phyloP scores from a whole-genome alignment of 30 jellyfish, hydroid and myxozoan species.

The Turritopsis dohrnii region DNA sequence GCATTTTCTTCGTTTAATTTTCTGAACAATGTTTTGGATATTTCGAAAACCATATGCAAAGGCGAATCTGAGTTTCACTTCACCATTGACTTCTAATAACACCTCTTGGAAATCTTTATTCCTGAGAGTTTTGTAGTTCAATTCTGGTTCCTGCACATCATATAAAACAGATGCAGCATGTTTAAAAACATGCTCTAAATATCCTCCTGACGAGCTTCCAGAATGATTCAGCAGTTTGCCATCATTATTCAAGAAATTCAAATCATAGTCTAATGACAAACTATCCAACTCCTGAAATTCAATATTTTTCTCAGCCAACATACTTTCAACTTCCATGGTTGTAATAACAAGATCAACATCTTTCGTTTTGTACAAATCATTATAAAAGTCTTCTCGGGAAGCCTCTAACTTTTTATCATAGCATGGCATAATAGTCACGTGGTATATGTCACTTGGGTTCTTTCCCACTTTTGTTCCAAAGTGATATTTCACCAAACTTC shows the following conservation, averaged over 20 bases:
- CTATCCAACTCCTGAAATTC: slow-evolving; percentile 26
- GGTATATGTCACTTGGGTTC: slow-evolving; percentile 72
- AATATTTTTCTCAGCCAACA: slow-evolving; percentile 62
- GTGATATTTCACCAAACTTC: slow-evolving; percentile 67
- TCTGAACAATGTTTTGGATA: slow-evolving; percentile 88
- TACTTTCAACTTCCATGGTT: slow-evolving; percentile 79
- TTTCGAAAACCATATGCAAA: slow-evolving; percentile 94
- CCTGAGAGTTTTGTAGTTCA: slow-evolving; percentile 62
- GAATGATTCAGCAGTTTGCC: slow-evolving; percentile 47
- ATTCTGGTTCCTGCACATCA: slow-evolving; percentile 34
- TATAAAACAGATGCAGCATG: slow-evolving; percentile 63
- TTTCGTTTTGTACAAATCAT: slow-evolving; percentile 61
- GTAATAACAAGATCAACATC: slow-evolving; percentile 95
- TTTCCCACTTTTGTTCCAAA: slow-evolving; percentile 49
- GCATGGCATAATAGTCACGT: slow-evolving; percentile 94
- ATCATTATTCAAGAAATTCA: slow-evolving; percentile 37
- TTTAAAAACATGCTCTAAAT: slow-evolving; percentile 68
- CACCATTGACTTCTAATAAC: slow-evolving; percentile 51
- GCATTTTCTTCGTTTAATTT: slow-evolving; percentile 68
- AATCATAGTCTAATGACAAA: slow-evolving; percentile 34
- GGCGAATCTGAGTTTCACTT: slow-evolving; percentile 69
- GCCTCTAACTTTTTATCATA: slow-evolving; percentile 97
- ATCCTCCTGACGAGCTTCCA: slow-evolving; percentile 98
- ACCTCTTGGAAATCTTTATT: slow-evolving; percentile 80
- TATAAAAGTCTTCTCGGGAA: slow-evolving; percentile 78